Base-by-base conservation (phyloP, 2,888 invertebrate species). In the Cheilosia urbana region DNA sequence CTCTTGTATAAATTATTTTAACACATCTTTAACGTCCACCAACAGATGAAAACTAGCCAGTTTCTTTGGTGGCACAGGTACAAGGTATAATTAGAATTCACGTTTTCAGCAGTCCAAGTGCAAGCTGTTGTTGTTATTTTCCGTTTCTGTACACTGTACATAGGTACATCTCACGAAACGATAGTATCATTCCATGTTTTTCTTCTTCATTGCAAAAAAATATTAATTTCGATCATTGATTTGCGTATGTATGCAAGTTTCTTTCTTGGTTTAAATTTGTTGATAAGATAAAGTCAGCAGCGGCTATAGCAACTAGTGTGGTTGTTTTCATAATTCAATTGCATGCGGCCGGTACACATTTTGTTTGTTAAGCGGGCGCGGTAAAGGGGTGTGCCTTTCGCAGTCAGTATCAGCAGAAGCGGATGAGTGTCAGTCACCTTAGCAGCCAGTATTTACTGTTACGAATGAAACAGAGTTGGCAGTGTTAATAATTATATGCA, bases 341-440 rank as follows among this genome's bases (percentile, higher is more conserved):
- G 4, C 24, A 62, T 40, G 55, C 40, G 53, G 75, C 75, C 62
- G 75, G 80, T 58, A 6, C 7, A 69, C 47, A 69, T 49, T 42
- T 47, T 7, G 19, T 42, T 47, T 7, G n/a, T 40, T 55, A 7
- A 42, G 55, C 19, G n/a, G 11, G 11, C 13, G 15, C 4, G 45
- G 15, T 11, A 17, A 63, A 65, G 49, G 30, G 76, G 75, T 81
- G 80, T 75, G 81, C 42, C 49, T 19, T 19, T 57, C 57, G 24
- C 42, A 62, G 73, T 40, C 37, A 37, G 13, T 13, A 37, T 13
- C 37, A 11, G 37, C 37, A 37, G 37, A 27, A 73, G 65, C 66
- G 63, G 30, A 19, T 53, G 47, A 60, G 66, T 68, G 80, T 81
- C 81, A 81, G 49, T 81, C 60, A 81, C 55, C 81, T 75, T 76